Conservation (phyloP, 2,888 invertebrate genomes). For the Miltochrista miniata region DNA sequence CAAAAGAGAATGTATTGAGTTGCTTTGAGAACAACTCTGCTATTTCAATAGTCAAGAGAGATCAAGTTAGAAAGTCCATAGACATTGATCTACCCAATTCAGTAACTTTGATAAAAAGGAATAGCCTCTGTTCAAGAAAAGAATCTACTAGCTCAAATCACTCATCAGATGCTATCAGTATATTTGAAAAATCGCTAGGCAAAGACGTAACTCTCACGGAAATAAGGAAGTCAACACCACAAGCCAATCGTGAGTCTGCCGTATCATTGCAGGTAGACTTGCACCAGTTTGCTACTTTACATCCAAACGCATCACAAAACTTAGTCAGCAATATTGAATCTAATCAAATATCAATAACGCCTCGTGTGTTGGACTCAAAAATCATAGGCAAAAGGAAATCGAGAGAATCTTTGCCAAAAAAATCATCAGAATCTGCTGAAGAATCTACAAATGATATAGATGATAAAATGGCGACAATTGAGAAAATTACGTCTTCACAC, state of each 20-base stretch:
- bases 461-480: conserved; percentile 61
- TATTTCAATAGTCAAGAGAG: conserved; percentile 79
- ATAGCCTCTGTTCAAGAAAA: conserved; percentile 73
- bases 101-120: conserved; percentile 77
- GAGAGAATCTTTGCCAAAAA: conserved; percentile 60
- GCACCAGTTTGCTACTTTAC: conserved; percentile 70
- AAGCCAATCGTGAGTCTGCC: conserved; percentile 15
- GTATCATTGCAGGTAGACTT: conserved; percentile 56
- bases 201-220: conserved; percentile 79
- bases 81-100: conserved; percentile 78
- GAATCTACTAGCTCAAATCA: conserved; percentile 78
- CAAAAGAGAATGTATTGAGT: conserved; percentile 78
- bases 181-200: conserved; percentile 78
- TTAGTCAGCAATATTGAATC: conserved; percentile 62
- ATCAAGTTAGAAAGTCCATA: conserved; percentile 73
- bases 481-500: conserved; percentile 66
- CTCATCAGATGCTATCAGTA: conserved; percentile 76
- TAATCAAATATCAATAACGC: conserved; percentile 72
- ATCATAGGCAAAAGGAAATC: conserved; percentile 62
- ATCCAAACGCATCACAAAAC: conserved; percentile 58
- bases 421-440: conserved; percentile 60
- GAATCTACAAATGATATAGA: conserved; percentile 60
- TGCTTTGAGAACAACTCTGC: conserved; percentile 81
- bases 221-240: conserved; percentile 64
- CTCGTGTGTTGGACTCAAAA: conserved; percentile 59